Evolutionary conservation across 2,888 invertebrate genomes (phyloP), one percentile per base, ranked within the genome.

Genomic region (Drosophila vallismaia): DNA sequence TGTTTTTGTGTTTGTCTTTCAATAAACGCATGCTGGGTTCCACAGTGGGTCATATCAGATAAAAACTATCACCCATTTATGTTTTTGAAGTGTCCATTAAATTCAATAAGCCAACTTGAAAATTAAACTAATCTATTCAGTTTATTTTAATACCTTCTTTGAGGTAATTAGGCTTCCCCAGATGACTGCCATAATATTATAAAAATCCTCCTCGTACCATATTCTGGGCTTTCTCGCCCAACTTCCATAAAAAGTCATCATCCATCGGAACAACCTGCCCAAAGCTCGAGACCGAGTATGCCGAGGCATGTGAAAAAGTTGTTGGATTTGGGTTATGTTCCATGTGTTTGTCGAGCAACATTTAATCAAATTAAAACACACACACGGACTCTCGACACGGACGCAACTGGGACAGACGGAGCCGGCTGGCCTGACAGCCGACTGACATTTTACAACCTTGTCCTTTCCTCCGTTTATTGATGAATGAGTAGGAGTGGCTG

Each of bases 281-380:
- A 45, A 48, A 55, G 12, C 53, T 5, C 28, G 28, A 19, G 10
- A 9, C 14, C 29, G 45, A 66, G 38, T 49, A 52, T 53, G 42
- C 52, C 63, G 66, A 59, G 45, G 36, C 14, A 40, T 9, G 44
- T 44, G 56, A 56, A 44, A 42, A 24, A 48, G 67, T 69, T 71
- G 56, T 67, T 51, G 54, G 59, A 48, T 69, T 55, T 71, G 50
- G 64, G 58, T 60, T 63, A 58, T 71, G 54, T 57, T 63, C 45
- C 71, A 53, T 60, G 59, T 76, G 70, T 70, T 74, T 81, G 49
- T 50, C 40, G 69, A 79, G 77, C 49, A 48, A 71, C 75, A 76
- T 85, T 85, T 88, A 88, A 85, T 84, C 88, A 88, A 88, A 87
- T 88, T 85, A 88, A 75, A 72, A 70, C 56, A 71, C 57, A 69